Evolutionary conservation across 2,888 invertebrate species (phyloP).

Genomic region (Mesoligia furuncula): DNA sequence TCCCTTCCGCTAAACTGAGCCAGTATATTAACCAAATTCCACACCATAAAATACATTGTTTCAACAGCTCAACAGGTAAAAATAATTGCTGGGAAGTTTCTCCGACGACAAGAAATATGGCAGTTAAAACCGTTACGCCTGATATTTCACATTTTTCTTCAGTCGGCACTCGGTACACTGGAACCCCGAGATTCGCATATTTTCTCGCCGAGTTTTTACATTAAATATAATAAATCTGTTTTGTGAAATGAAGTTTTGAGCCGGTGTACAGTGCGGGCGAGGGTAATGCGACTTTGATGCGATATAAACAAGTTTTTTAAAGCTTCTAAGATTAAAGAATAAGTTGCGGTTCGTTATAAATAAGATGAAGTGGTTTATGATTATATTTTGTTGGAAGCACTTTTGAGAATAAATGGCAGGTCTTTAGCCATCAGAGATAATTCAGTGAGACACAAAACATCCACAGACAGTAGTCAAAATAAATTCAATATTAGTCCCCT

Average conservation of each 20-base stretch:
- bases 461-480: background rate
- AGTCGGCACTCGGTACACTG: slow-evolving; percentile 44
- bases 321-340: slow-evolving; percentile 52
- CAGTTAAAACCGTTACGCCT: slow-evolving; percentile 62
- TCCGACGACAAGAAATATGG: slow-evolving; percentile 71
- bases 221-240: slow-evolving; percentile 75
- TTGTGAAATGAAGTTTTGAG: slow-evolving; percentile 71
- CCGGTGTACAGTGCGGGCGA: slow-evolving; percentile 55
- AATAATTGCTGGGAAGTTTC: slow-evolving; percentile 74
- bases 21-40: slow-evolving; percentile 77
- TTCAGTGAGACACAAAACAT: background rate
- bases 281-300: slow-evolving; percentile 65
- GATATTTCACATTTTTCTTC: slow-evolving; percentile 72
- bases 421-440: background rate
- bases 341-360: slow-evolving; percentile 32
- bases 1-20: slow-evolving; percentile 74
- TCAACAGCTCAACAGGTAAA: slow-evolving; percentile 80
- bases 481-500: background rate
- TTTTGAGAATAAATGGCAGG: slow-evolving; percentile 5
- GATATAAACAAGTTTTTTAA: slow-evolving; percentile 59
- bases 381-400: background rate
- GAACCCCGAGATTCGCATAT: slow-evolving; percentile 69
- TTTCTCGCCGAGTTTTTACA: slow-evolving; percentile 73
- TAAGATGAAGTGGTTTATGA: slow-evolving; percentile 26
- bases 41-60: slow-evolving; percentile 74